Conservation (phyloP, 2,797 vertebrate genomes). For the Carduelis carduelis region DNA sequence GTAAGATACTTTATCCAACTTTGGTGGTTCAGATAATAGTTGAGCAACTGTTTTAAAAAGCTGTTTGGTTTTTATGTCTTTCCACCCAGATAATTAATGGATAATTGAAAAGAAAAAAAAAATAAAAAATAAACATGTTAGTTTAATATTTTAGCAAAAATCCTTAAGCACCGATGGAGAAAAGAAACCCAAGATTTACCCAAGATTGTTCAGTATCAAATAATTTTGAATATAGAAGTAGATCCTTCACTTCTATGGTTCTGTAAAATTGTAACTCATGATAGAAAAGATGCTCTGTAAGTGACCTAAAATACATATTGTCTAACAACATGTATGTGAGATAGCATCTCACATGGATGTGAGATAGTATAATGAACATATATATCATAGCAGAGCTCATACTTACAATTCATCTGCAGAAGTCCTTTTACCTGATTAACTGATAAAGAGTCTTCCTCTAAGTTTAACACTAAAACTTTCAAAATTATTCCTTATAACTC, state of each 20-base stretch:
- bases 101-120: not conserved
- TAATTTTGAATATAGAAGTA: not conserved
- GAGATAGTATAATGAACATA: not conserved
- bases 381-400: not conserved
- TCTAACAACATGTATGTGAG: not conserved
- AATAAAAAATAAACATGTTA: no score
- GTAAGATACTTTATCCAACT: not conserved
- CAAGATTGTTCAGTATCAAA: not conserved
- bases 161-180: not conserved
- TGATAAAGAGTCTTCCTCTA: not conserved
- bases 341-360: not conserved
- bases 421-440: not conserved
- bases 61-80: not conserved
- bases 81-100: not conserved
- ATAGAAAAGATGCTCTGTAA: not conserved
- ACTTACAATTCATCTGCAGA: not conserved
- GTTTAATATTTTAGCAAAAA: not conserved
- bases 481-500: not conserved
- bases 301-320: not conserved
- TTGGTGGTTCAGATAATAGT: not conserved
- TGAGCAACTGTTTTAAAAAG: not conserved
- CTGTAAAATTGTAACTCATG: not conserved
- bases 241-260: not conserved
- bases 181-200: not conserved
- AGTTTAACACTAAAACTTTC: not conserved